Conservation (phyloP, 2,888 invertebrate species). For the Oscheius myriophilus region DNA sequence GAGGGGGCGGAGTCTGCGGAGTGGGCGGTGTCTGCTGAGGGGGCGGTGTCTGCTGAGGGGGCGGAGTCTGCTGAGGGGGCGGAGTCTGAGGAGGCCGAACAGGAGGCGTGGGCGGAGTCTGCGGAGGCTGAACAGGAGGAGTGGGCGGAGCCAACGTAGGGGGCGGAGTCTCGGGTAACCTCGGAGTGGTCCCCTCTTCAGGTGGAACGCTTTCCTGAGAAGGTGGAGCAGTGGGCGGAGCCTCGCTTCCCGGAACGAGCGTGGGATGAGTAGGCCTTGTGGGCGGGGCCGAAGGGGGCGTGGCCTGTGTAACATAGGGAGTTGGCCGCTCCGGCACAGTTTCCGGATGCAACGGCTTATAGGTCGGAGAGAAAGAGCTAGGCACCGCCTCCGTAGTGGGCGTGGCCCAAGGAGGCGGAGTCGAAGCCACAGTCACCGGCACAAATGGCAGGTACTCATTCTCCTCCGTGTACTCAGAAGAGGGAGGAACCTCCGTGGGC, state of each 20-base stretch:
- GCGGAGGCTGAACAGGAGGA: neutral
- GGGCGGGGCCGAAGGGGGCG: neutral
- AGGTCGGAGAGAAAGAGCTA: slow-evolving; percentile 37
- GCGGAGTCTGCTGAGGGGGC: neutral
- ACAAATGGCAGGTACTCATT: too few species aligned
- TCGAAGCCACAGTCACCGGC: slow-evolving; percentile 32
- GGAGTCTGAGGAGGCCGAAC: slow-evolving; percentile 1
- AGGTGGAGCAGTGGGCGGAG: slow-evolving; percentile 16
- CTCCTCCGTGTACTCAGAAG: slow-evolving; percentile 34
- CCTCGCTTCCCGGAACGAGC: slow-evolving; percentile 32
- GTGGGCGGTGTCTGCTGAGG: neutral
- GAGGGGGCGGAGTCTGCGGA: neutral
- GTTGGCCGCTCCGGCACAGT: slow-evolving; percentile 19
- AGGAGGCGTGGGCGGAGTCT: neutral
- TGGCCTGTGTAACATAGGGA: slow-evolving; percentile 19
- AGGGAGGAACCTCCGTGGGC: slow-evolving; percentile 38
- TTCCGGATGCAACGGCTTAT: slow-evolving; percentile 38
- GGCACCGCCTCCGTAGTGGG: slow-evolving; percentile 1
- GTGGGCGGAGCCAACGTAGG: neutral
- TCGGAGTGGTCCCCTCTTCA: neutral
- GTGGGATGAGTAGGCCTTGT: slow-evolving; percentile 35
- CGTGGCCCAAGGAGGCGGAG: slow-evolving; percentile 14
- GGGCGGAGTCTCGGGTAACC: neutral
- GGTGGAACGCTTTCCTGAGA: slow-evolving; percentile 12
- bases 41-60: neutral